Evolutionary conservation across 2,888 invertebrate genomes (phyloP).

Genomic region (Nephrotoma flavescens): DNA sequence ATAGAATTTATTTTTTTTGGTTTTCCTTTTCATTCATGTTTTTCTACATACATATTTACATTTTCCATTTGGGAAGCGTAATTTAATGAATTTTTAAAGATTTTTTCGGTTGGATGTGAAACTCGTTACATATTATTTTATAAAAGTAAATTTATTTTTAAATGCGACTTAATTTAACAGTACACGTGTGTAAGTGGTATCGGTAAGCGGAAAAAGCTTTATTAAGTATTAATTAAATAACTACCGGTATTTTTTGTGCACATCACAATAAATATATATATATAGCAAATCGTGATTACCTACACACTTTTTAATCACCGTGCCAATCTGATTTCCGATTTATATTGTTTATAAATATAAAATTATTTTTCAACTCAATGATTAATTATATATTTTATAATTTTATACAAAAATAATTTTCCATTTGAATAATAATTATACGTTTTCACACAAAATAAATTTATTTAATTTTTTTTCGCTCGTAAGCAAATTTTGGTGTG

Average conservation of each 20-base stretch:
- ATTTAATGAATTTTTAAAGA: neutral
- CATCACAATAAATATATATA: neutral
- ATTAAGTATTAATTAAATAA: neutral
- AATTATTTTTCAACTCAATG: neutral
- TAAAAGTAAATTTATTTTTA: neutral
- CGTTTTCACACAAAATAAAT: neutral
- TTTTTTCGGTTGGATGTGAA: neutral
- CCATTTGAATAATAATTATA: neutral
- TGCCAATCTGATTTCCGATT: neutral
- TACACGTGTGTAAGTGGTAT: neutral
- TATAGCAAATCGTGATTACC: neutral
- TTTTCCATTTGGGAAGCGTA: neutral
- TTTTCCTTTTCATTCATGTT: neutral
- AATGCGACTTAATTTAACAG: neutral
- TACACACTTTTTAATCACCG: neutral
- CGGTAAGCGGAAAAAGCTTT: neutral
- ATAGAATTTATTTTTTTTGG: neutral
- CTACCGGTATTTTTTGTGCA: neutral
- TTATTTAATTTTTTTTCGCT: neutral
- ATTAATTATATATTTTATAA: neutral
- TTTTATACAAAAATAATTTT: neutral
- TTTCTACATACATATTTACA: neutral
- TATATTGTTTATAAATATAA: neutral
- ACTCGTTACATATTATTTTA: neutral
- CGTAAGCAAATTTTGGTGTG: neutral